Percentiles rank a stretch among this genome's conserved stretches.
Conservation (phyloP, 2,797 vertebrate genomes). For the Melanotaenia trifasciata region DNA sequence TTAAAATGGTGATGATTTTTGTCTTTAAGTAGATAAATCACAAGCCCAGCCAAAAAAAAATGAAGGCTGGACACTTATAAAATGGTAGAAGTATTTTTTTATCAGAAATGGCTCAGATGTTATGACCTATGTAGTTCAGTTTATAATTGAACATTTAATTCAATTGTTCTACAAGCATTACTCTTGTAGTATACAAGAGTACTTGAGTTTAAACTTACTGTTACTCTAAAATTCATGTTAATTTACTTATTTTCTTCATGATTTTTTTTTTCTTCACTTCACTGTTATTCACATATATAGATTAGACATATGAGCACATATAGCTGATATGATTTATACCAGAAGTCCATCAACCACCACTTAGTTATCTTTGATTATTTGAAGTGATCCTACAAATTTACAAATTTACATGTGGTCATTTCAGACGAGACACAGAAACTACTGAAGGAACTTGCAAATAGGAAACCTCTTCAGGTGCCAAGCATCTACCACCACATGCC, state of each 20-base stretch:
- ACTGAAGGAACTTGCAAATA: conserved; percentile 92
- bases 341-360: neutral
- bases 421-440: conserved; percentile 96
- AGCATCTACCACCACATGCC: conserved; percentile 99
- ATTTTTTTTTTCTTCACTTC: neutral
- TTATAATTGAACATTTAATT: neutral
- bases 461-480: conserved; percentile 97
- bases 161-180: neutral
- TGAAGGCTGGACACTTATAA: no score
- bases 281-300: neutral
- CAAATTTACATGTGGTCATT: conserved; percentile 1
- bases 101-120: no score
- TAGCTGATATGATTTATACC: neutral
- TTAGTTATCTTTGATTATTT: neutral
- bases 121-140: neutral
- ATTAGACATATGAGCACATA: neutral
- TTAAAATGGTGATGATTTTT: no score
- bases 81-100: no score
- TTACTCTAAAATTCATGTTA: neutral
- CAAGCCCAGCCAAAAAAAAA: no score
- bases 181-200: neutral
- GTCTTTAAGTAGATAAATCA: no score
- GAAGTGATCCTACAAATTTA: neutral
- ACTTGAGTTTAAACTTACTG: neutral
- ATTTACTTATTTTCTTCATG: neutral